Evolutionary conservation across 2,113 vertebrate species (phyloP).

Genomic region (Eonycteris spelaea): DNA sequence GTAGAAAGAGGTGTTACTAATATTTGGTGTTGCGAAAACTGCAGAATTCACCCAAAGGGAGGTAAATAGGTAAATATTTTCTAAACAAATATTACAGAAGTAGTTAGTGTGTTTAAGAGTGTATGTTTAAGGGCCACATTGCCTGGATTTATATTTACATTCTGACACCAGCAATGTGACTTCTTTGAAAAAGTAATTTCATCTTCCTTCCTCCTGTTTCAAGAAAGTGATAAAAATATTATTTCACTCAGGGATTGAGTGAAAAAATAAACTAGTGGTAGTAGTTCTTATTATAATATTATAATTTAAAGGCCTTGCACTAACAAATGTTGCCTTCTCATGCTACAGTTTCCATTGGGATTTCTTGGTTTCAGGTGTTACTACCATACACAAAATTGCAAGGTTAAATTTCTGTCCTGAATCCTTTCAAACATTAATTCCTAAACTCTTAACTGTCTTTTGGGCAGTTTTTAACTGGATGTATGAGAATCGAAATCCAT

Average conservation of each 20-base stretch:
- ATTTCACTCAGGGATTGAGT: neutral
- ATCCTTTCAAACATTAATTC: neutral
- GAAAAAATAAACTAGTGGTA: neutral
- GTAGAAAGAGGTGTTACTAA: neutral
- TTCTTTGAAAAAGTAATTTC: neutral
- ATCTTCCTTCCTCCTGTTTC: neutral
- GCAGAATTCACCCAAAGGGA: neutral
- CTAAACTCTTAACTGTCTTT: neutral
- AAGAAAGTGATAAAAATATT: neutral
- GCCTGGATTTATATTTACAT: neutral
- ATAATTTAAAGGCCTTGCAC: neutral
- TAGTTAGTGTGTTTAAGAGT: neutral
- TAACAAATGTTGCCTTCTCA: neutral
- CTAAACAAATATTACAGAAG: neutral
- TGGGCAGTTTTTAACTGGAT: neutral
- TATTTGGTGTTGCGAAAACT: neutral
- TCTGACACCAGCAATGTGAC: neutral
- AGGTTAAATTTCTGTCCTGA: neutral
- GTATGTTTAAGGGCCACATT: neutral
- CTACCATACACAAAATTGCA: neutral
- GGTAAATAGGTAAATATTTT: neutral
- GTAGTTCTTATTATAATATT: neutral
- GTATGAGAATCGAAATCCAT: neutral
- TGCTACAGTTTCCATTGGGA: neutral
- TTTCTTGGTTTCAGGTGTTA: neutral